These are phyloP conservation scores for Conistra vaccinii DNA, from an alignment of 2,888 invertebrate genomes.

Conservation along the genomic window DNA sequence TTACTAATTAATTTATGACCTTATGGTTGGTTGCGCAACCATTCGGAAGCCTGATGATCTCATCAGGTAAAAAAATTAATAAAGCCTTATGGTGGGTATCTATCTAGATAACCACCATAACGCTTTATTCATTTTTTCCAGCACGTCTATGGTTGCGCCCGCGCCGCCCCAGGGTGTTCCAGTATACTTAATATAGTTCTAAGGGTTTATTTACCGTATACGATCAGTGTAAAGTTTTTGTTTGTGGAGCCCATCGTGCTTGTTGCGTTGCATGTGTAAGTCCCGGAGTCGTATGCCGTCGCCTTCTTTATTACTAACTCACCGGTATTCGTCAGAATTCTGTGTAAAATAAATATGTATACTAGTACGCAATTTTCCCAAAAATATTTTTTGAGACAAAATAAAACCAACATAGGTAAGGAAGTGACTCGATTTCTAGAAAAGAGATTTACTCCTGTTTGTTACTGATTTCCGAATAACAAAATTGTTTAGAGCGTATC, in stretches of 20 bases:
- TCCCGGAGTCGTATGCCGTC: conserved; percentile 78
- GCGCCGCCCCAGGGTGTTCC: not conserved
- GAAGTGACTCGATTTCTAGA: not conserved
- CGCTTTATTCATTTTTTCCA: not conserved
- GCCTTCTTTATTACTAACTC: conserved; percentile 77
- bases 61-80: too few species aligned
- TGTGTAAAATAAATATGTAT: conserved; percentile 63
- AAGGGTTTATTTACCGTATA: conserved; percentile 81
- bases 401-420: not conserved
- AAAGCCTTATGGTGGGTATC: too few species aligned
- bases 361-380: not conserved
- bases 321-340: conserved; percentile 72
- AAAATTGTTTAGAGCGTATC: not conserved
- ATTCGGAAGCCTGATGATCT: not conserved
- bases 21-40: not conserved
- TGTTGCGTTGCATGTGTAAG: conserved; percentile 83
- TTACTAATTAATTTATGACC: too few species aligned
- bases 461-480: not conserved
- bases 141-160: not conserved
- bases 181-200: not conserved
- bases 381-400: not conserved
- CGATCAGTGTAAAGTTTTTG: conserved; percentile 82
- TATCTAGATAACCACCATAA: too few species aligned
- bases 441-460: not conserved
- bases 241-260: conserved; percentile 80